Base-by-base conservation (phyloP, 2,113 vertebrate genomes). In the Oreochromis aureus region DNA sequence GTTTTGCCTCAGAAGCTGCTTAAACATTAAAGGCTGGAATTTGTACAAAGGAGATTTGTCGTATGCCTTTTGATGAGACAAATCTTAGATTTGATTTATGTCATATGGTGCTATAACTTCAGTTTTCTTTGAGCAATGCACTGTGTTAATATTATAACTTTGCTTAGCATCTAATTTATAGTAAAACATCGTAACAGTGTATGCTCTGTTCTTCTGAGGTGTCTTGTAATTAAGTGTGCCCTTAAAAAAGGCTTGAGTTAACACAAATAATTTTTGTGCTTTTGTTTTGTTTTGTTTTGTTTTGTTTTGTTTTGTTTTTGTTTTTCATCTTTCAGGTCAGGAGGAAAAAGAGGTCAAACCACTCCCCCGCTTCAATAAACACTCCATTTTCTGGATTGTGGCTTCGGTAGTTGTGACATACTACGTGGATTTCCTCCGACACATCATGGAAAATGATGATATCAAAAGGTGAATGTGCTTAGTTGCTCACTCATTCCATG, bases 311-410 rank as follows among this genome's bases (percentile, higher is more conserved):
- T 46, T 44, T 2, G 0, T 13, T 11, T 9, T 6, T 82, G 18
- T 83, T 5, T 44, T 3, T 83, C 9, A 22, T 34, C 76, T 92
- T 95, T 80, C 94, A 98, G 98, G 96, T 94, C 91, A 94, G 56
- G 94, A 95, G 86, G 93, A 96, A 92, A 96, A 96, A 90, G 97
- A 97, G 22, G 94, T 90, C 32, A 97, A 97, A 87, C 96, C 98
- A 34, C 96, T 97, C 48, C 95, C 96, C 76, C 97, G 98, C 89
- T 90, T 99, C 81, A 99, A 99, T 91, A 94, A 97, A 83, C 99
- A 99, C 92, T 97, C 97, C 6, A 89, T 98, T 6, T 99, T 99
- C 95, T 99, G 99, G 99, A 98, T 99, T 83, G 63, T 98, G 94
- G 95, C 98, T 5, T 98, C 98, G 2, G 88, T 98, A 71, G 94